Evolutionary conservation across 2,113 vertebrate genomes (phyloP).

Genomic region (Engystomops pustulosus): DNA sequence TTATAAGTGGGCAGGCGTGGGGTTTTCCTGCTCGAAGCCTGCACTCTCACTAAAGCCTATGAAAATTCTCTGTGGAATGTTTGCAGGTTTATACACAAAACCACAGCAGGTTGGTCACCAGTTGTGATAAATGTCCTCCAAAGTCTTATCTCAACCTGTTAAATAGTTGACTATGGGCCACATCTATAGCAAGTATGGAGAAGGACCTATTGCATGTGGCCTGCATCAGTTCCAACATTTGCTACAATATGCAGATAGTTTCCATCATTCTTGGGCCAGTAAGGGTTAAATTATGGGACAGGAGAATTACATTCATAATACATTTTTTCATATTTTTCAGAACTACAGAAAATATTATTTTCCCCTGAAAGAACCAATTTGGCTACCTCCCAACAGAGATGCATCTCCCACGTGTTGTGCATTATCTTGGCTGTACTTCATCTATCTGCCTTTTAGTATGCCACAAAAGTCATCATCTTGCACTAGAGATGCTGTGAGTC

Average conservation of each 20-base stretch:
- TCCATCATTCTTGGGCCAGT: not conserved
- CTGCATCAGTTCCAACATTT: not conserved
- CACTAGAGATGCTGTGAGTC: not conserved
- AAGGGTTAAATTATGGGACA: not conserved
- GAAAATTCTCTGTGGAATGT: too few relatives aligned
- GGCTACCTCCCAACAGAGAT: slow-evolving; percentile 14
- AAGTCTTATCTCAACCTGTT: too few relatives aligned
- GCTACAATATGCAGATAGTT: not conserved
- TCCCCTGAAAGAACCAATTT: slow-evolving; percentile 11
- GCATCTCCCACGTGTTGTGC: slow-evolving; percentile 24
- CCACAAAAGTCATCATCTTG: slow-evolving; percentile 17
- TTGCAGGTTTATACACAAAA: too few relatives aligned
- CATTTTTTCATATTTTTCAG: slow-evolving; percentile 18
- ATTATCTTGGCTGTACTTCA: slow-evolving; percentile 21
- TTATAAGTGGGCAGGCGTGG: too few relatives aligned
- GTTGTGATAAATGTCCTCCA: too few relatives aligned
- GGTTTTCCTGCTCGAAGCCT: too few relatives aligned
- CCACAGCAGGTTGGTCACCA: too few relatives aligned
- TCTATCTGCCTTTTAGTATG: not conserved
- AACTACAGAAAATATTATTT: slow-evolving; percentile 8
- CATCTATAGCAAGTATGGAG: too few relatives aligned
- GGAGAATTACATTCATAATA: not conserved
- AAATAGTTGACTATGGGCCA: too few relatives aligned
- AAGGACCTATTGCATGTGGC: not conserved
- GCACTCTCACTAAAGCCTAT: too few relatives aligned